Evolutionary conservation across 2,888 invertebrate species (phyloP).

Genomic region (Scaptomyza reducta): DNA sequence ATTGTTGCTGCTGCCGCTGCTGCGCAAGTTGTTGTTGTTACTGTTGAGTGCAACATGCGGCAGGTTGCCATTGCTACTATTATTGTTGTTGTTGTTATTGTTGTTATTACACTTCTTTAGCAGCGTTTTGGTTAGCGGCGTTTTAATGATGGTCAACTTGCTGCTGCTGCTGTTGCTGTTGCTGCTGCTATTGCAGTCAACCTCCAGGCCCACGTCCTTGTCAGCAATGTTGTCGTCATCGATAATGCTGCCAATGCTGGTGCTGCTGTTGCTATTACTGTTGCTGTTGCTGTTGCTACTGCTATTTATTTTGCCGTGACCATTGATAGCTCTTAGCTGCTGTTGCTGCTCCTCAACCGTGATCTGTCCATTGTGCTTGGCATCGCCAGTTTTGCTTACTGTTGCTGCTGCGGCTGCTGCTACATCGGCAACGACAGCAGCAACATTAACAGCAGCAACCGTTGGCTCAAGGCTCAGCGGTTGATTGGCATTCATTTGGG

Average conservation of each 20-base stretch:
- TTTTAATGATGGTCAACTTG: constrained; percentile 74
- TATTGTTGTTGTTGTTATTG: constrained; percentile 17
- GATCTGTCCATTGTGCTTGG: constrained; percentile 57
- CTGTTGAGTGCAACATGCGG: constrained; percentile 50
- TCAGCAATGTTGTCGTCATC: constrained; percentile 31
- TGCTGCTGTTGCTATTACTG: constrained; percentile 39
- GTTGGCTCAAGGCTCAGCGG: constrained; percentile 64
- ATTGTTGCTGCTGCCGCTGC: constrained; percentile 33
- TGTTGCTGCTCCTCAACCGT: constrained; percentile 53
- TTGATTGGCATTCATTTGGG: constrained; percentile 61
- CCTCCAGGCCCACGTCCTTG: constrained; percentile 40
- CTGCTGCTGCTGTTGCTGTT: constrained; percentile 30
- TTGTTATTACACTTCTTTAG: constrained; percentile 73
- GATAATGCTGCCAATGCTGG: constrained; percentile 21
- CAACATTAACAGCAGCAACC: constrained; percentile 38
- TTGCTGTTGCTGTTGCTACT: constrained; percentile 34
- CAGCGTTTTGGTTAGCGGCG: constrained; percentile 77
- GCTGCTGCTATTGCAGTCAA: constrained; percentile 23
- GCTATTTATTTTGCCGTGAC: constrained; percentile 37
- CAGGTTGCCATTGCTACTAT: constrained; percentile 58
- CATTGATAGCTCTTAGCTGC: constrained; percentile 45
- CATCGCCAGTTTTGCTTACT: constrained; percentile 26
- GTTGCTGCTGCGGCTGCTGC: constrained; percentile 25
- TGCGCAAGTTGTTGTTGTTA: constrained; percentile 29
- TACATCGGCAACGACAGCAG: constrained; percentile 37